Percentiles rank a stretch among this genome's conserved stretches.
Evolutionary conservation across 2,113 vertebrate genomes (phyloP).

Genomic region (Dromaius novaehollandiae): DNA sequence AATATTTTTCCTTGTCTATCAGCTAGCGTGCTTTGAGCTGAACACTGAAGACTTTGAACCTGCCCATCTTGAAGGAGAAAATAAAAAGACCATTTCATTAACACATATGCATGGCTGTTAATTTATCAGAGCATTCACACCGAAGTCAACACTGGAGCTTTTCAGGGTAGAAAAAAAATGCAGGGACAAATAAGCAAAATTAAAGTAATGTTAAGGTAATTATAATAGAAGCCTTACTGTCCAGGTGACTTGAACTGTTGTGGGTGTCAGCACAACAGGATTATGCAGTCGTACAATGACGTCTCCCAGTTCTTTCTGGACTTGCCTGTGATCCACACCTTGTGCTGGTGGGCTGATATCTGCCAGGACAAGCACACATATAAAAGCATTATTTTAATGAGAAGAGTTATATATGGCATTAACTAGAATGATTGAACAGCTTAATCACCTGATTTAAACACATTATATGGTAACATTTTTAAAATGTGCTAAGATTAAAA

Average conservation of each 20-base stretch:
- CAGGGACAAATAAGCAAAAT: not conserved
- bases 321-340: slow-evolving; percentile 98
- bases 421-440: not conserved
- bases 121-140: not conserved
- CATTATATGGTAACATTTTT: not conserved
- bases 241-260: slow-evolving; percentile 96
- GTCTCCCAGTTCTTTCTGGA: slow-evolving; percentile 96
- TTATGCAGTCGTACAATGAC: slow-evolving; percentile 94
- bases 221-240: slow-evolving; percentile 81
- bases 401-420: not conserved
- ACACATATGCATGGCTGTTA: not conserved
- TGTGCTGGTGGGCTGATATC: slow-evolving; percentile 98
- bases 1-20: not conserved
- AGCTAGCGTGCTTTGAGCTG: not conserved
- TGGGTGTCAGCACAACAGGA: slow-evolving; percentile 92
- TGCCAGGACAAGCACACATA: slow-evolving; percentile 52
- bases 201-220: not conserved
- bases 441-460: not conserved
- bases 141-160: not conserved
- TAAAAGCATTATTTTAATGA: not conserved
- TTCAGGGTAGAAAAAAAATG: not conserved
- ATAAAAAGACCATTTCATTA: not conserved
- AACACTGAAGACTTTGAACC: not conserved
- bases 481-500: not conserved
- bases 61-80: not conserved